Conservation (phyloP, 2,797 vertebrate genomes). For the Choloepus didactylus region DNA sequence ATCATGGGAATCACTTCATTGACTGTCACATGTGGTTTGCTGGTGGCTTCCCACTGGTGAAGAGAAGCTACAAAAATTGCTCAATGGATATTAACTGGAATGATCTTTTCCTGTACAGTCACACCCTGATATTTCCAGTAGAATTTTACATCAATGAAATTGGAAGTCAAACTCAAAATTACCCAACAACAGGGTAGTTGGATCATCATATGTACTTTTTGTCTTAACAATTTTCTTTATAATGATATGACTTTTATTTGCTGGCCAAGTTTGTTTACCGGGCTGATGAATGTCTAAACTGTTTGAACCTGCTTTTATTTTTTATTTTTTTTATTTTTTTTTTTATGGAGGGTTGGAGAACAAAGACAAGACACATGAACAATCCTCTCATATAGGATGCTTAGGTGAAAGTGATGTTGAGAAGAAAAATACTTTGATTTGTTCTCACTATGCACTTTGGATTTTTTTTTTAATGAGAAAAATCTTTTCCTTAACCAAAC, state of each 20-base stretch:
- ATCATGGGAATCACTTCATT: slow-evolving; percentile 99
- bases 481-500: slow-evolving; percentile 91
- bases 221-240: slow-evolving; percentile 99
- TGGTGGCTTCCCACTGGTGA: slow-evolving; percentile 72
- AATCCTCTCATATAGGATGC: slow-evolving; percentile 86
- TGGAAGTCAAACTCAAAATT: slow-evolving; percentile 99
- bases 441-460: slow-evolving; percentile 93
- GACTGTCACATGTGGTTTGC: slow-evolving; percentile 89
- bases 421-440: slow-evolving; percentile 88
- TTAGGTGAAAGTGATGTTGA: slow-evolving; percentile 85
- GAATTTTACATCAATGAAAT: slow-evolving; percentile 99
- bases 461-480: slow-evolving; percentile 84
- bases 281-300: slow-evolving; percentile 92
- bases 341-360: slow-evolving; percentile 81
- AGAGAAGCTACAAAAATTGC: slow-evolving; percentile 99
- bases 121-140: slow-evolving; percentile 99
- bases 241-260: slow-evolving; percentile 99
- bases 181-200: slow-evolving; percentile 99
- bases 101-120: slow-evolving; percentile 99
- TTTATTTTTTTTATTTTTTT: slow-evolving; percentile 65
- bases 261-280: slow-evolving; percentile 98
- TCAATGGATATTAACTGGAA: slow-evolving; percentile 98
- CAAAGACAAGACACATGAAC: slow-evolving; percentile 84
- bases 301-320: slow-evolving; percentile 84
- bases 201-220: slow-evolving; percentile 99